Conservation (phyloP, 2,888 invertebrate species). For the Iphiclides podalirius region DNA sequence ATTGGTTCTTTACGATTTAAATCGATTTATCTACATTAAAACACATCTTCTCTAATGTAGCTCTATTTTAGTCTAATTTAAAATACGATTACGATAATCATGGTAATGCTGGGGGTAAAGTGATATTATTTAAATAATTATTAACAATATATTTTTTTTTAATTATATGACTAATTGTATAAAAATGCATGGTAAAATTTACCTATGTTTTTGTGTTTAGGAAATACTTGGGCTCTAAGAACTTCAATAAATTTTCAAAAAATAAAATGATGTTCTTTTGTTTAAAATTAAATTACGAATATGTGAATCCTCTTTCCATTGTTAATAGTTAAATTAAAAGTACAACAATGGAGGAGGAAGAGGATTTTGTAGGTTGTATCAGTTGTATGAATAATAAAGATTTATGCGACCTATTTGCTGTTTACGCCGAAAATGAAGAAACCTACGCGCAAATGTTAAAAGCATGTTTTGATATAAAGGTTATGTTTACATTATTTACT, state of each 20-base stretch:
- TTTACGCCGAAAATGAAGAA: constrained; percentile 61
- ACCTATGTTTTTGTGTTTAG: too few relatives aligned
- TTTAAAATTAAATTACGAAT: constrained; percentile 16
- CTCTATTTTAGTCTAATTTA: too few relatives aligned
- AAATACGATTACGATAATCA: too few relatives aligned
- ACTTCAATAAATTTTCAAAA: neutral
- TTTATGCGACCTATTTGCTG: constrained; percentile 75
- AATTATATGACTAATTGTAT: too few relatives aligned
- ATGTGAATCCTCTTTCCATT: constrained; percentile 22
- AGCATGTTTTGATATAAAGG: constrained; percentile 69
- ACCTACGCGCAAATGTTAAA: constrained; percentile 70
- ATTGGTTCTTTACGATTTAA: too few relatives aligned
- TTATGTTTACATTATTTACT: constrained; percentile 33
- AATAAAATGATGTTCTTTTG: constrained; percentile 19
- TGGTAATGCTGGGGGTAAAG: too few relatives aligned
- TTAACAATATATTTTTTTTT: too few relatives aligned
- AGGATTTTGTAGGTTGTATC: constrained; percentile 73
- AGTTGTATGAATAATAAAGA: constrained; percentile 69
- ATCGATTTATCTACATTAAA: too few relatives aligned
- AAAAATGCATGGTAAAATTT: too few relatives aligned
- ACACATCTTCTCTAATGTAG: too few relatives aligned
- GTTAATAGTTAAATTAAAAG: constrained; percentile 26
- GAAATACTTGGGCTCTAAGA: too few relatives aligned
- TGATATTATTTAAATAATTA: too few relatives aligned
- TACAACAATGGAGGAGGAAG: constrained; percentile 48